A percentile compares a stretch with the other conserved stretches of the same genome.
Evolutionary conservation across 2,797 vertebrate species (phyloP).

Genomic region (Hydrolagus colliei): DNA sequence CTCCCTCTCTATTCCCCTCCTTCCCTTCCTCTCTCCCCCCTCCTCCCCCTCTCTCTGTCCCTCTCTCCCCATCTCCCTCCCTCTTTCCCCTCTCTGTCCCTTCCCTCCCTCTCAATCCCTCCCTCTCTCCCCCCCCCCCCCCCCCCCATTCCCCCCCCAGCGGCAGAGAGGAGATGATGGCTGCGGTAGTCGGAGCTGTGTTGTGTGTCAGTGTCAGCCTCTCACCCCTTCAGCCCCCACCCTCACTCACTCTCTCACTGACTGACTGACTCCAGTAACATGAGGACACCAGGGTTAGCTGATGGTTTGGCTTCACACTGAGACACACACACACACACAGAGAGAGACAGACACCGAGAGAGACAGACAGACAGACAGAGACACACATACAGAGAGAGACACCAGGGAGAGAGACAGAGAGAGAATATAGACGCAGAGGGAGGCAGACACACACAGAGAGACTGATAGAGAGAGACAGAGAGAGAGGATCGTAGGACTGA

Average conservation of each 20-base stretch:
- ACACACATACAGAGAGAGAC: accelerated
- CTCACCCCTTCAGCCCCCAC: too few relatives aligned
- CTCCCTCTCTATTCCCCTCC: too few relatives aligned
- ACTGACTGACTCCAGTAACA: neutral
- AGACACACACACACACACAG: neutral
- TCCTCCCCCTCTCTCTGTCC: too few relatives aligned
- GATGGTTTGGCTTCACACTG: neutral
- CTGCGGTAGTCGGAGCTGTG: neutral
- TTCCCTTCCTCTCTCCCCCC: too few relatives aligned
- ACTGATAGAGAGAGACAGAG: too few relatives aligned
- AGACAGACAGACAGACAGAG: too few relatives aligned
- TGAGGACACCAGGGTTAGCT: neutral
- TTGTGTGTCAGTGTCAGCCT: neutral
- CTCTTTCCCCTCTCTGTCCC: too few relatives aligned
- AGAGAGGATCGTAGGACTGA: constrained; percentile 39
- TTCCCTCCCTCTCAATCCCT: too few relatives aligned
- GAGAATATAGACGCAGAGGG: constrained; percentile 40
- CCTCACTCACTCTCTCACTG: neutral
- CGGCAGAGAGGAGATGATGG: neutral
- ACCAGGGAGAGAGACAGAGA: constrained; percentile 29
- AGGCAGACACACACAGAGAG: too few relatives aligned
- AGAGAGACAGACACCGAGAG: neutral
- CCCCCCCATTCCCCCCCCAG: neutral
- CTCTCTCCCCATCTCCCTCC: too few relatives aligned
- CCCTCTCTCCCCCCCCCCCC: too few relatives aligned